Evolutionary conservation across 2,888 invertebrate genomes (phyloP).

Genomic region (Mythimna albipuncta): DNA sequence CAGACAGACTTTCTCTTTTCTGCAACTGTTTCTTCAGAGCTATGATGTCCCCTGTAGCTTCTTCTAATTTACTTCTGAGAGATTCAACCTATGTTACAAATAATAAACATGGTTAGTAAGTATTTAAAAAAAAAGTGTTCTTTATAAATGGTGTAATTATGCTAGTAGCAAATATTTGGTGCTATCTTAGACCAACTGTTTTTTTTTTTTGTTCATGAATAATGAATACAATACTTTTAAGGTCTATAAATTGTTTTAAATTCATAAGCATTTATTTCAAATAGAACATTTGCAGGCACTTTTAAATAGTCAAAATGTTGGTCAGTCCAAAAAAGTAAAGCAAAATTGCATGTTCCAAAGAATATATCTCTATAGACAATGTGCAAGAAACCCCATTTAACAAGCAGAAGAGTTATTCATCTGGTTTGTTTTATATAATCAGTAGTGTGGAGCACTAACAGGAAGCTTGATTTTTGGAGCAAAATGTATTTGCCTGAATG

Average conservation of each 20-base stretch:
- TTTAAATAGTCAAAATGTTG: too few species aligned
- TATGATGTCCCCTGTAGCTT: conserved; percentile 93
- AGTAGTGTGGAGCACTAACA: too few species aligned
- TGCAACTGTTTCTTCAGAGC: conserved; percentile 90
- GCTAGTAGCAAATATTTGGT: background rate
- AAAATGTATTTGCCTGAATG: background rate
- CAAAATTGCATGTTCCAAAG: too few species aligned
- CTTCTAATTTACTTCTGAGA: conserved; percentile 93
- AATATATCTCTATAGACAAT: too few species aligned
- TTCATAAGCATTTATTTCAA: too few species aligned
- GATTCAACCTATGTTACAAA: conserved; percentile 90
- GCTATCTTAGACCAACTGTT: too few species aligned
- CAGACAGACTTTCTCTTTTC: conserved; percentile 68
- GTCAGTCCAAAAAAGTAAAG: too few species aligned
- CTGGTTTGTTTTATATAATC: too few species aligned
- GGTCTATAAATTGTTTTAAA: background rate
- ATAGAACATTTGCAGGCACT: too few species aligned
- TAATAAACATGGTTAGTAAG: background rate
- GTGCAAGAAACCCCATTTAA: too few species aligned
- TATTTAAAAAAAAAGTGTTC: background rate
- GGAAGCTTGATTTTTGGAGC: background rate
- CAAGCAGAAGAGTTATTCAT: too few species aligned
- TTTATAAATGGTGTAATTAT: background rate
- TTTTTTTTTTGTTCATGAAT: background rate
- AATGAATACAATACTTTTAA: background rate